Evolutionary conservation across 2,888 invertebrate species (phyloP), one percentile per base, ranked within the genome.

Genomic region (Philhelius pedissequus): DNA sequence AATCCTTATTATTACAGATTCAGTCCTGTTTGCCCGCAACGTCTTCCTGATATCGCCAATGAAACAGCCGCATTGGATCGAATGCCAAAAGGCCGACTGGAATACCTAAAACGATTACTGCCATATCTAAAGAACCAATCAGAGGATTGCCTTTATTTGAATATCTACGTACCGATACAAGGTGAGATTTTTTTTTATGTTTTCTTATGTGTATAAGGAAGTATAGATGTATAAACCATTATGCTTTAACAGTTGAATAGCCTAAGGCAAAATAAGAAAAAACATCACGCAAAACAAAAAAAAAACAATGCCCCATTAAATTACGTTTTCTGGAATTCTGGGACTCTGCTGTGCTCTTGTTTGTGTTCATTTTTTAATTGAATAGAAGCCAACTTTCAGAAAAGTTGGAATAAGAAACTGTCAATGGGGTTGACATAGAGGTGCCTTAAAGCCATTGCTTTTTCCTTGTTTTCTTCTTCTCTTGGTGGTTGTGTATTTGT

Each of bases 81-180:
- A 89, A 97, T 98, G 95, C 98, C 98, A 8, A 95, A 94, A 88
- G 98, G 97, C 25, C 93, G 98, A 86, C 92, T 97, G 89, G 97
- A 97, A 90, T 97, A 98, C 90, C 93, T 99, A 89, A 96, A 95
- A 91, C 94, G 97, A 89, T 93, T 99, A 91, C 92, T 97, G 88
- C 97, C 97, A 48, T 95, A 96, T 91, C 93, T 99, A 87, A 94
- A 94, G 87, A 96, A 98, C 91, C 98, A 99, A 92, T 97, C 96
- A 87, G 99, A 99, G 93, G 98, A 99, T 93, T 99, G 99, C 90
- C 94, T 99, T 86, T 98, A 97, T 92, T 94, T 99, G 90, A 99
- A 99, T 92, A 96, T 99, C 90, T 99, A 98, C 93, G 97, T 97
- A 27, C 99, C 99, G 69, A 96, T 96, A 88, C 96, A 96, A 96